These are phyloP conservation scores for Trichacis sp. DNA, from an alignment of 2,888 invertebrate genomes.

Conservation along the genomic window DNA sequence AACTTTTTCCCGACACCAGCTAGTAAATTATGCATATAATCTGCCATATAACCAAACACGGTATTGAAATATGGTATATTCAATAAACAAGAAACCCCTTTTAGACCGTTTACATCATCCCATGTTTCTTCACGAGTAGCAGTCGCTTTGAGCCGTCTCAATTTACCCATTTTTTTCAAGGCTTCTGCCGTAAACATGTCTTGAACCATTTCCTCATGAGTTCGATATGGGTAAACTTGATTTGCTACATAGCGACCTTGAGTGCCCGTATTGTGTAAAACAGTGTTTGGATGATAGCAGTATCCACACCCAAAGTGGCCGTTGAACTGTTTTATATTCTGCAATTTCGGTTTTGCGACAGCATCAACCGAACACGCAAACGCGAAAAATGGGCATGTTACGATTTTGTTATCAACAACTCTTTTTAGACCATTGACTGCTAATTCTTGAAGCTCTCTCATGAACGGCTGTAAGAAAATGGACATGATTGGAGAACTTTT, in stretches of 20 bases:
- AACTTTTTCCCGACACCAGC: neutral
- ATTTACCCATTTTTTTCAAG: neutral
- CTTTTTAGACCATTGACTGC: neutral
- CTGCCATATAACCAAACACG: conserved; percentile 4
- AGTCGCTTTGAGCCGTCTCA: neutral
- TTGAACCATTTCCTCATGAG: neutral
- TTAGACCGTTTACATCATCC: conserved; percentile 3
- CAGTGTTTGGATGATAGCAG: conserved; percentile 1
- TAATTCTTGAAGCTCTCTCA: neutral
- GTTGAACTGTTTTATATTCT: neutral
- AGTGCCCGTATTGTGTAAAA: neutral
- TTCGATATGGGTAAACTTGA: neutral
- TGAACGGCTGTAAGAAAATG: neutral
- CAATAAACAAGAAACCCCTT: neutral
- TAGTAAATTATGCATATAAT: neutral
- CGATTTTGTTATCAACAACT: neutral
- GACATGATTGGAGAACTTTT: neutral
- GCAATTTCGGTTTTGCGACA: conserved; percentile 2
- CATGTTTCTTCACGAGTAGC: neutral
- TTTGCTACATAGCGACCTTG: neutral
- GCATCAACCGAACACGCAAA: neutral
- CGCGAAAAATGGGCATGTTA: neutral
- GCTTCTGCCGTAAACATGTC: neutral
- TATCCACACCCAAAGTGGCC: neutral
- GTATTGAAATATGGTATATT: conserved; percentile 1